Evolutionary conservation across 2,113 vertebrate genomes (phyloP), one percentile per base, ranked within the genome.

Genomic region (Alligator sinensis): DNA sequence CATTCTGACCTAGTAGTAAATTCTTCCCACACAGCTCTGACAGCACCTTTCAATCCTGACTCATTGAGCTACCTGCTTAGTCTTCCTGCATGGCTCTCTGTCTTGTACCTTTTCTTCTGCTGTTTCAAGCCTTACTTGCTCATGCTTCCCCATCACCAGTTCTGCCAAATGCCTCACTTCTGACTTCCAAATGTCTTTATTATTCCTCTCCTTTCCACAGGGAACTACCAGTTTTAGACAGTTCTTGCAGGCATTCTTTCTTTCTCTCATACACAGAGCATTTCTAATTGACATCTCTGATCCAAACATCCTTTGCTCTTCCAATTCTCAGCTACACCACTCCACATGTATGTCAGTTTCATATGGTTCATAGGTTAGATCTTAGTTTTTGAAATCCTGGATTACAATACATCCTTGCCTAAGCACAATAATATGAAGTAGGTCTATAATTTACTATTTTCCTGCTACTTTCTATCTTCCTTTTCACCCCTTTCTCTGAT

Each of bases 371-470:
- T 68, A 90, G 24, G 22, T 64, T 88, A 93, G 75, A 58, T 85
- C 63, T 90, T 30, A 54, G 54, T 88, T 94, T 87, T 87, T 83
- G 21, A 83, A 77, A 54, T 77, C 25, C 68, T 11, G 12, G 79
- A 91, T 84, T 96, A 30, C 16, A 60, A 55, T 77, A 58, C 17
- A 58, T 64, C 38, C 94, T 96, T 68, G 28, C 76, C 74, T 66
- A 30, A 14, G 30, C 58, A 16, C 18, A 25, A 58, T 74, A 10
- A 81, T 74, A 80, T 81, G 68, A 89, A 89, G 54, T 30, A 21
- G 85, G 16, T 90, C 58, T 66, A 30, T 62, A 25, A 12, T 34
- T 24, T 19, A 72, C 38, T 47, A 24, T 34, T 72, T 21, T 72
- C 21, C 19, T 90, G 76, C 9, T 76, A 34, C 27, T 94, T 62